Base-by-base conservation (phyloP, 2,888 invertebrate genomes). In the Operophtera brumata region DNA sequence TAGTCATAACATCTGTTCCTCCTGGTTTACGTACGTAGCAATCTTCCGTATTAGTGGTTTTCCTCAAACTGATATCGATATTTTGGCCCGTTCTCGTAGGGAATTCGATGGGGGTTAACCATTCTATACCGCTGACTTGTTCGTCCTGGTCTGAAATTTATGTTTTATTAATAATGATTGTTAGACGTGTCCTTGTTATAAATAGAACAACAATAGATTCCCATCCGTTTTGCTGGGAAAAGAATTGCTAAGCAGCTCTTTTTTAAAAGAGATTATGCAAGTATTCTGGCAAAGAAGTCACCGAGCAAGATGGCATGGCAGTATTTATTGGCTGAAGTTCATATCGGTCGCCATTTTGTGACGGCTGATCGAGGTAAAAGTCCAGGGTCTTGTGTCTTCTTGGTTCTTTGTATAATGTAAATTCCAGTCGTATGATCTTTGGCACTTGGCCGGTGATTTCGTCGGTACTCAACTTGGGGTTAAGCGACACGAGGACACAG, bases 21-120 rank as follows among this genome's bases (percentile, higher is more conserved):
- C 50, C 42, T 1, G 66, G 66, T 8, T 57, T 56, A 10, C 39
- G 54, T 1, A 72, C 13, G 30, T 47, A 58, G 47, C 72, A 73
- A n/a, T 58, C 61, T 55, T 73, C 73, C 11, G 57, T 39, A 20
- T 62, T 41, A 4, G 42, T 46, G 7, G 11, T 60, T 54, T 65
- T 66, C 35, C 65, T 66, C 30, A 73, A 54, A 25, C 65, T 61
- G 44, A 71, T 59, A 25, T 69, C 64, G 20, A 68, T 50, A 5
- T 46, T 46, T 43, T 59, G 47, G 8, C 55, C 61, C 3, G 37
- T 55, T 52, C 51, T 60, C 6, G 68, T 62, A 1, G 59, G 59
- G 28, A 50, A 61, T 26, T 60, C 45, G 41, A 67, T 64, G 8
- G 37, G 32, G 7, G 47, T 52, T 14, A 64, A 47, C 64, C 62